Percentiles rank a stretch among this genome's conserved stretches.
Evolutionary conservation across 2,888 invertebrate genomes (phyloP).

Genomic region (Synanthedon formicaeformis): DNA sequence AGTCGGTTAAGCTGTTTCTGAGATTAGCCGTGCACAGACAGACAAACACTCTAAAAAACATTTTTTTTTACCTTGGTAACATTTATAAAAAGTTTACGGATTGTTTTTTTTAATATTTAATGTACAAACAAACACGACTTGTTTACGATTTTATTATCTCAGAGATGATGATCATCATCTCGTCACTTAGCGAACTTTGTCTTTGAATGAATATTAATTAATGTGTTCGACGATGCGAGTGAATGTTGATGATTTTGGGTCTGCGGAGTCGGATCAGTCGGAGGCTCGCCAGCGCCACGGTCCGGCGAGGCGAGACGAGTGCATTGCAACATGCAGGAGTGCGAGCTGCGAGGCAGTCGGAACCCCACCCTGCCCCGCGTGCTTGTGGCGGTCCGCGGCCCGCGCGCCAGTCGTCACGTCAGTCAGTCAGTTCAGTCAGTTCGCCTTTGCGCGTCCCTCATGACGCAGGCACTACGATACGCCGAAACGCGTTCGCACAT

Average conservation of each 20-base stretch:
- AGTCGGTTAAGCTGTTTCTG: too few species aligned
- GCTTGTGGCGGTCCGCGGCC: conserved; percentile 26
- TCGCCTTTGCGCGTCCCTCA: conserved; percentile 61
- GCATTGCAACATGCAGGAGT: conserved; percentile 60
- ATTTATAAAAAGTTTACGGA: not conserved
- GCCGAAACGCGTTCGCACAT: conserved; percentile 23
- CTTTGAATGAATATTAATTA: too few species aligned
- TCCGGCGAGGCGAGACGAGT: conserved; percentile 24
- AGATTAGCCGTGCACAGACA: too few species aligned
- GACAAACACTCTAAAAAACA: too few species aligned
- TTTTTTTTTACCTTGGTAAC: too few species aligned
- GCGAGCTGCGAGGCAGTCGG: conserved; percentile 36
- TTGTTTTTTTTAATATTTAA: not conserved
- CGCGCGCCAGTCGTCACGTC: conserved; percentile 35
- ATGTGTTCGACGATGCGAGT: conserved; percentile 10
- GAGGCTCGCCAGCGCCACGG: conserved; percentile 26
- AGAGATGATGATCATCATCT: too few species aligned
- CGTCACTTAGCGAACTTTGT: too few species aligned
- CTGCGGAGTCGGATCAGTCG: conserved; percentile 13
- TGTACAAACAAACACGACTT: too few species aligned
- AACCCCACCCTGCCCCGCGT: conserved; percentile 54
- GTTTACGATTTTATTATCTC: too few species aligned
- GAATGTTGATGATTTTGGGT: too few species aligned
- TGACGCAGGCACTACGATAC: conserved; percentile 48
- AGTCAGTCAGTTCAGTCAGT: too few species aligned